These are phyloP conservation scores for Clivina fossor DNA, from an alignment of 2,888 invertebrate genomes.

Conservation along the genomic window DNA sequence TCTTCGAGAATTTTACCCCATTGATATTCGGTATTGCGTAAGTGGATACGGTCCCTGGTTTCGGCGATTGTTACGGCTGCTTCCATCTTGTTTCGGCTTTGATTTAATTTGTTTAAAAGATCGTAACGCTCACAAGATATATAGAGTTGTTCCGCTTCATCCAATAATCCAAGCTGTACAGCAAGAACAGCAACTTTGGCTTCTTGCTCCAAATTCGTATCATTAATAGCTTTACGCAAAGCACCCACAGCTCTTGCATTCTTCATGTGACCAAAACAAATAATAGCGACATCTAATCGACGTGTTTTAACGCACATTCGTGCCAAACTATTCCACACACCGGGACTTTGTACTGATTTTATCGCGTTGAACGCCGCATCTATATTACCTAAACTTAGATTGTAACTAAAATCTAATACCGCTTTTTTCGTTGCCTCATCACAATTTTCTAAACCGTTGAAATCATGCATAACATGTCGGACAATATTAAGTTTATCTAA, in stretches of 20 bases:
- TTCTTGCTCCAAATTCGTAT: constrained; percentile 71
- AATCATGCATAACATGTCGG: constrained; percentile 77
- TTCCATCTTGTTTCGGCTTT: constrained; percentile 70
- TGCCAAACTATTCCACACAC: constrained; percentile 95
- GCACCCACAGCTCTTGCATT: constrained; percentile 69
- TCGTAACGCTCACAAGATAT: constrained; percentile 81
- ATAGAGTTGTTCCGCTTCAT: constrained; percentile 86
- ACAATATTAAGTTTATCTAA: constrained; percentile 61
- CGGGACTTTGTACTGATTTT: constrained; percentile 66
- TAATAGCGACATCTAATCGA: constrained; percentile 90
- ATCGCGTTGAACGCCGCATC: constrained; percentile 77
- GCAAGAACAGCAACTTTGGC: constrained; percentile 88
- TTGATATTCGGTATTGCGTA: constrained; percentile 76
- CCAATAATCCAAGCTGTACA: constrained; percentile 86
- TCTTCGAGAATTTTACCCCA: constrained; percentile 69
- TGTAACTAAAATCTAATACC: constrained; percentile 88
- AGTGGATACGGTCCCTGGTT: constrained; percentile 75
- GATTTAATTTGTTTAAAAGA: constrained; percentile 81
- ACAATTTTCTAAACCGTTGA: constrained; percentile 75
- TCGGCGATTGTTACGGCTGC: constrained; percentile 75
- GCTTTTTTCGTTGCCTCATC: constrained; percentile 77
- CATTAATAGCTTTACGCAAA: constrained; percentile 70
- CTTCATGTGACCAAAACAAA: constrained; percentile 91
- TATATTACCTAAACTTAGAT: constrained; percentile 78
- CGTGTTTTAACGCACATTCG: constrained; percentile 93